These are phyloP conservation scores for Ceuthmochares aereus DNA, from an alignment of 2,113 vertebrate species.

Conservation along the genomic window DNA sequence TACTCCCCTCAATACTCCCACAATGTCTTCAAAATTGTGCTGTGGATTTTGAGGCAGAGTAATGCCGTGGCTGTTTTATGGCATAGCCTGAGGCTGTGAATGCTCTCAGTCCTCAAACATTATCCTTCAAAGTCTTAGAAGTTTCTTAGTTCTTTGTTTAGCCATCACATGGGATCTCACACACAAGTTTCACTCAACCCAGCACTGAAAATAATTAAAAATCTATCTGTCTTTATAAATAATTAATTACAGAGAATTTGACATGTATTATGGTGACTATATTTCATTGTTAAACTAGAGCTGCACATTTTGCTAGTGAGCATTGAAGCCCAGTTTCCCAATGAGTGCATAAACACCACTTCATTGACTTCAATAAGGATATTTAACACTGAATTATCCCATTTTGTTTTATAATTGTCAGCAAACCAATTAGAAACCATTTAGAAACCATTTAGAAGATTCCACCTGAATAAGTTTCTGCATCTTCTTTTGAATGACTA, in stretches of 20 bases:
- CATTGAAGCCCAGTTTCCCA: background rate
- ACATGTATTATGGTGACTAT: background rate
- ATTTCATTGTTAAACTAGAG: background rate
- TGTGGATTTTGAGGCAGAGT: conserved; percentile 63
- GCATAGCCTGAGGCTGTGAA: conserved; percentile 75
- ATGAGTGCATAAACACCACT: background rate
- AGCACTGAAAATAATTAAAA: conserved; percentile 37
- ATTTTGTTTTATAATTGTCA: background rate
- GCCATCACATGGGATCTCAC: background rate
- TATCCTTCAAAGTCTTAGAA: conserved; percentile 70
- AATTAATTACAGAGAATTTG: background rate
- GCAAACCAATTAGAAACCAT: background rate
- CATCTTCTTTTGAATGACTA: background rate
- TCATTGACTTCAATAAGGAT: background rate
- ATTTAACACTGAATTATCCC: background rate
- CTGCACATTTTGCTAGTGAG: background rate
- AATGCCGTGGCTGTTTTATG: conserved; percentile 48
- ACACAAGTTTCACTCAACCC: background rate
- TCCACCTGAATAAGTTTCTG: background rate
- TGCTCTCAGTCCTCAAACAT: conserved; percentile 61
- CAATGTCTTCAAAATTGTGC: conserved; percentile 59
- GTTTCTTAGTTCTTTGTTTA: conserved; percentile 27
- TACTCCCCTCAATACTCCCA: conserved; percentile 39
- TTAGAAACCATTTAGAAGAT: background rate
- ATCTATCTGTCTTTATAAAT: conserved; percentile 5